Evolutionary conservation across 2,797 vertebrate genomes (phyloP), one percentile per base, ranked within the genome.

Genomic region (Tamandua tetradactyla): DNA sequence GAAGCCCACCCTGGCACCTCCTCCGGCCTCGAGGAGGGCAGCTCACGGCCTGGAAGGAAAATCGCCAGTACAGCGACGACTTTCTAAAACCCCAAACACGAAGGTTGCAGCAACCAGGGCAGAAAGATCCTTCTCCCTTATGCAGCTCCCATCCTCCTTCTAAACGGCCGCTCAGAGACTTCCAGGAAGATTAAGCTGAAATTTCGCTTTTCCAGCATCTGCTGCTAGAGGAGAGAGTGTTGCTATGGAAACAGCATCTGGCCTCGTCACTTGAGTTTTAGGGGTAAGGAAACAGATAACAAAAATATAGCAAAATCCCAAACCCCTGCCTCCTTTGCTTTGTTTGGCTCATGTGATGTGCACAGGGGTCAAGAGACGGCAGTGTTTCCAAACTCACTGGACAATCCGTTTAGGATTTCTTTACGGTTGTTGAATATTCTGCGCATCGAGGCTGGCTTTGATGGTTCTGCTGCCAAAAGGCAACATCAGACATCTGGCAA

Each of bases 211-310:
- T 79, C 84, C 94, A 89, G 97, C 96, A 79, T 94, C 89, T 47
- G 96, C 87, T 87, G 90, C 91, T 55, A 6, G 72, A 92, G 82
- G 93, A 96, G 96, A 82, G 94, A 7, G 1, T 40, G 98, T 98
- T 98, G 95, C 98, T 64, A 97, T 98, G 97, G 98, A 97, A 98
- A 98, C 98, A 3, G 74, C 98, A 98, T 97, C 98, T 97, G 97
- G 97, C 93, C 91, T 52, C 81, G 71, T 97, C 95, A 17, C 95
- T 76, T 0, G 97, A 94, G 95, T 97, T 97, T 97, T 79, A 32
- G 75, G 87, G 92, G 93, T 40, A 4, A 90, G 93, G 95, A 97
- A 96, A 96, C 87, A 82, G 97, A 97, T 82, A 94, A 94, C 78
- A 86, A 96, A 94, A 96, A 87, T 20, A 62, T 97, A 64, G 89